phyloP scores from a whole-genome alignment of 2,888 invertebrate genomes.

The Cheilosia grossa region DNA sequence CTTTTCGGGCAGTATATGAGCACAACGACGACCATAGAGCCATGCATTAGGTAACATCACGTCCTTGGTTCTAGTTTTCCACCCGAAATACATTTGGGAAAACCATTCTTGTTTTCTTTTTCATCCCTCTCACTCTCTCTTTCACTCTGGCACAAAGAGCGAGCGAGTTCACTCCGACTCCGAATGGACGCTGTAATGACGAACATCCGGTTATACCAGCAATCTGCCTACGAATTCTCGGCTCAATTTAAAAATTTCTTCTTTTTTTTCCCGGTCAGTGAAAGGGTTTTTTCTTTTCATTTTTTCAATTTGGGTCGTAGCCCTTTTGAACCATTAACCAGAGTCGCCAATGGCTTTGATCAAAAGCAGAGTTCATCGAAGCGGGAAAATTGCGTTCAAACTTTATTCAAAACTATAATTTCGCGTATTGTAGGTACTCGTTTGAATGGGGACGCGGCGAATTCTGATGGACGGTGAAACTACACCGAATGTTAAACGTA shows the following conservation, averaged over 20 bases:
- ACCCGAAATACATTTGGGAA: slow-evolving; percentile 15
- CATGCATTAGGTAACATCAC: slow-evolving; percentile 42
- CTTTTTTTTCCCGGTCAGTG: neutral
- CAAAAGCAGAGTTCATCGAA: slow-evolving; percentile 22
- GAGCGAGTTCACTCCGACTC: neutral
- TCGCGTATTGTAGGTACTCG: slow-evolving; percentile 23
- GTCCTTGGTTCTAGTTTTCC: slow-evolving; percentile 44
- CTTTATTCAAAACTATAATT: slow-evolving; percentile 31
- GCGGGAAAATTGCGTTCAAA: slow-evolving; percentile 51
- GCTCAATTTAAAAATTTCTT: neutral
- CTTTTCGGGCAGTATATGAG: slow-evolving; percentile 1
- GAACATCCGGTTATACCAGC: slow-evolving; percentile 52
- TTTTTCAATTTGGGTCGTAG: slow-evolving; percentile 55
- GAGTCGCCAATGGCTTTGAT: slow-evolving; percentile 19
- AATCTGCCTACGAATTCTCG: slow-evolving; percentile 19
- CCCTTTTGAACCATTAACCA: slow-evolving; percentile 28
- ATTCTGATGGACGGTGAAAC: neutral
- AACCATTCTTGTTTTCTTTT: neutral
- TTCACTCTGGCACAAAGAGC: neutral
- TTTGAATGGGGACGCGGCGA: neutral
- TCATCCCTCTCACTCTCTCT: neutral
- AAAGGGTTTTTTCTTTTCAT: slow-evolving; percentile 48
- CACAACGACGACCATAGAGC: neutral
- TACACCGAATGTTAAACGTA: neutral
- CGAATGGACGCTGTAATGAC: slow-evolving; percentile 54